Percentiles rank a stretch among this genome's conserved stretches.
These are phyloP conservation scores for Cecropterus lyciades DNA, from an alignment of 1,140 invertebrate species.

Conservation along the genomic window DNA sequence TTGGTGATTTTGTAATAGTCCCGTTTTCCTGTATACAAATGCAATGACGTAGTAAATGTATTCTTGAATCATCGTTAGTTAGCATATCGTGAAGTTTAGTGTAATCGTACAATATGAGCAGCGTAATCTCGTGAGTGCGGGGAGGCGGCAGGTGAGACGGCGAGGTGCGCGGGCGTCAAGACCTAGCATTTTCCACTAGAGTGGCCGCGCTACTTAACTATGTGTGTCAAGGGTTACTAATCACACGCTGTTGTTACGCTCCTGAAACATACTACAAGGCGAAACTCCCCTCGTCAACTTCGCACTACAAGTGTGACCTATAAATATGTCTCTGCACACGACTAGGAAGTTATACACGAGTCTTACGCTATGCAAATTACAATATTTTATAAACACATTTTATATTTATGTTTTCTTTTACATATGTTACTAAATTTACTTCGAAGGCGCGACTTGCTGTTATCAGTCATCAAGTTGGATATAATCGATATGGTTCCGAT, in stretches of 20 bases:
- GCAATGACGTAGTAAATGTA: neutral
- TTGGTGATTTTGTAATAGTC: constrained; percentile 25
- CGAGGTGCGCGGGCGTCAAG: constrained; percentile 49
- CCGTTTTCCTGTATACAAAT: constrained; percentile 39
- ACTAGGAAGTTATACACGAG: neutral
- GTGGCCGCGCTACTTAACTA: constrained; percentile 54
- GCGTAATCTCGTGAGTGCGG: constrained; percentile 25
- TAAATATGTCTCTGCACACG: constrained; percentile 1
- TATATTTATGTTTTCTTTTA: neutral
- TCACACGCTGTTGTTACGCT: constrained; percentile 67
- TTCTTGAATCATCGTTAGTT: neutral
- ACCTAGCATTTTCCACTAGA: constrained; percentile 77
- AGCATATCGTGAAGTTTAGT: neutral
- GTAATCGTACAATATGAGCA: constrained; percentile 14
- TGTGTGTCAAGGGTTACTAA: constrained; percentile 80
- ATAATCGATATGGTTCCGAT: neutral
- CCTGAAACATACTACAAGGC: constrained; percentile 58
- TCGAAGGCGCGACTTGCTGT: neutral
- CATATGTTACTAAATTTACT: too few species aligned
- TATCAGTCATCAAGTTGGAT: neutral
- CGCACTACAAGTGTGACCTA: constrained; percentile 14
- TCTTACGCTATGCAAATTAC: too few species aligned
- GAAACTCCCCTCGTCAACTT: constrained; percentile 33
- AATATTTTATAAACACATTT: neutral
- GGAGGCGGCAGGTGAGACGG: constrained; percentile 27